Evolutionary conservation across 2,113 vertebrate species (phyloP).

Genomic region (Lepisosteus osseus): DNA sequence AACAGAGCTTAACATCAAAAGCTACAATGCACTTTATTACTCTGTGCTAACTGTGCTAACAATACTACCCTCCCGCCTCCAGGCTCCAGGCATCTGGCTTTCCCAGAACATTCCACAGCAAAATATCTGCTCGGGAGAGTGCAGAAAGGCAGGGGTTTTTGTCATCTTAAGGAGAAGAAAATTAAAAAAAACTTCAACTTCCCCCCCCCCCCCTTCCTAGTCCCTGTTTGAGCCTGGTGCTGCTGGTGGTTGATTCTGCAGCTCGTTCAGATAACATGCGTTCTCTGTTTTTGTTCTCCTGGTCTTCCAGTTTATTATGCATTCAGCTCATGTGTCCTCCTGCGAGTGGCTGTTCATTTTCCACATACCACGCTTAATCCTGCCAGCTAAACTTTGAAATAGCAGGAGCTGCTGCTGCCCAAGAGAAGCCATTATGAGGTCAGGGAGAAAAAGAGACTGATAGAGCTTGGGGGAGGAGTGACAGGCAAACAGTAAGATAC

Average conservation of each 20-base stretch:
- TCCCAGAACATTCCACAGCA: background rate
- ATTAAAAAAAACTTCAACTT: background rate
- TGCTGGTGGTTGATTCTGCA: background rate
- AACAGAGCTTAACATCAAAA: too few relatives aligned
- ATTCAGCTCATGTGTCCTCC: constrained; percentile 58
- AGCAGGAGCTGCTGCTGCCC: constrained; percentile 44
- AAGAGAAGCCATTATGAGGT: constrained; percentile 54
- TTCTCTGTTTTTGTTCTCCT: background rate
- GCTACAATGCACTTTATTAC: too few relatives aligned
- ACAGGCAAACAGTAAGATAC: constrained; percentile 50
- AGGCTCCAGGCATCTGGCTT: background rate
- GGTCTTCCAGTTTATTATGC: constrained; percentile 47
- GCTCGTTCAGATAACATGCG: constrained; percentile 6
- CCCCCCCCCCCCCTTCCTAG: background rate
- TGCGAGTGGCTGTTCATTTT: constrained; percentile 62
- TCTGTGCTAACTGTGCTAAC: too few relatives aligned
- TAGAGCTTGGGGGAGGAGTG: constrained; percentile 44
- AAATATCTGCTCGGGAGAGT: too few relatives aligned
- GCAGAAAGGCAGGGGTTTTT: too few relatives aligned
- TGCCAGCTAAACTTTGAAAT: constrained; percentile 59
- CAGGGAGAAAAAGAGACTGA: constrained; percentile 38
- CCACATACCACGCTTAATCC: constrained; percentile 60
- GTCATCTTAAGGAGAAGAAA: too few relatives aligned
- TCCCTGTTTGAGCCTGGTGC: background rate
- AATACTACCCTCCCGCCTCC: too few relatives aligned